These are phyloP conservation scores for Xerus inauris DNA, from an alignment of 2,113 vertebrate species.

Conservation along the genomic window DNA sequence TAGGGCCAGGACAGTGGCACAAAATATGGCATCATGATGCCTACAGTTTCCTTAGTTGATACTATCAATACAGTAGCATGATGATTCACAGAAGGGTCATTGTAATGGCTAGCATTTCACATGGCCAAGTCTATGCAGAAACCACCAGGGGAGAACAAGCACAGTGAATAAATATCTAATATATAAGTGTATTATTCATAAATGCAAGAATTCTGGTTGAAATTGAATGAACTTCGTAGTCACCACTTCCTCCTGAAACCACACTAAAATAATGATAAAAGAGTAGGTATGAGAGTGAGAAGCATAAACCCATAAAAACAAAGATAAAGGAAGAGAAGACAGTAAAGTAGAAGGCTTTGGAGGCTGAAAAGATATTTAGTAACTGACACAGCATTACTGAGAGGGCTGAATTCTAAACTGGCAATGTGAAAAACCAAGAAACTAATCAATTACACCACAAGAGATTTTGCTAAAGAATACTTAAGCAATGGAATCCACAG, in stretches of 20 bases:
- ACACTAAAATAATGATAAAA: background rate
- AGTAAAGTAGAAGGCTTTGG: background rate
- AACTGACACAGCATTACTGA: background rate
- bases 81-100: background rate
- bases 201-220: background rate
- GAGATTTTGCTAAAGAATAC: background rate
- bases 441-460: background rate
- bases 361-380: background rate
- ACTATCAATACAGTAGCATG: too few relatives aligned
- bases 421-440: background rate
- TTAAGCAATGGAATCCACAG: background rate
- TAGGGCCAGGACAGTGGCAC: background rate
- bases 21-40: background rate
- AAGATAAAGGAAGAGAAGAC: background rate
- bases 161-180: background rate
- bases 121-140: background rate
- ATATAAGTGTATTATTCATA: background rate
- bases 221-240: background rate
- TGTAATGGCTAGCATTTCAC: background rate
- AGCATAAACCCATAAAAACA: background rate
- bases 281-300: rapidly evolving
- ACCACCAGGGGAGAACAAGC: background rate
- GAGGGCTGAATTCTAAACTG: background rate
- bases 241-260: background rate
- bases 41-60: background rate